Evolutionary conservation across 2,888 invertebrate species (phyloP).

Genomic region (Aromia moschata): DNA sequence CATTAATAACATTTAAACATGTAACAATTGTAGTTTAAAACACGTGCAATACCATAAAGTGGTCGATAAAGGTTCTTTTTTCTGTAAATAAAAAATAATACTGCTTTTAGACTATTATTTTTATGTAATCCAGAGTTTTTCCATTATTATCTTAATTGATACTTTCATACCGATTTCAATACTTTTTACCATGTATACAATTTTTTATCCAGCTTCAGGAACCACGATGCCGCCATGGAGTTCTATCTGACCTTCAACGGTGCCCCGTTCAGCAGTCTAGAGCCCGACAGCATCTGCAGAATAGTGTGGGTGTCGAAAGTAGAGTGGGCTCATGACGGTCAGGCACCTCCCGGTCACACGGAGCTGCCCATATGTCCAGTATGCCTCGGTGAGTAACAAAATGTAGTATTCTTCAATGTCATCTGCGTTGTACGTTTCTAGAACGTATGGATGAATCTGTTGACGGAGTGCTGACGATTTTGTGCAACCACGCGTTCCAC

Average conservation of each 20-base stretch:
- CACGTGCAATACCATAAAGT: too few species aligned
- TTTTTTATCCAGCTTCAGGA: conserved; percentile 67
- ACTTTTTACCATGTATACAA: too few species aligned
- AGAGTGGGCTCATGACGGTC: conserved; percentile 83
- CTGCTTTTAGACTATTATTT: too few species aligned
- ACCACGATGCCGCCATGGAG: conserved; percentile 83
- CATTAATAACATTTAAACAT: too few species aligned
- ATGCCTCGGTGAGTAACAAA: conserved; percentile 70
- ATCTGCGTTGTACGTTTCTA: conserved; percentile 43
- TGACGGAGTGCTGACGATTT: conserved; percentile 94
- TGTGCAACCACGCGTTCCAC: conserved; percentile 99
- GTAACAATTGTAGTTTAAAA: too few species aligned
- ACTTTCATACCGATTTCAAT: too few species aligned
- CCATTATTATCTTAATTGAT: too few species aligned
- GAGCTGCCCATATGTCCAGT: conserved; percentile 98
- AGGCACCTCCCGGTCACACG: conserved; percentile 77
- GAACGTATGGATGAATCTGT: conserved; percentile 99
- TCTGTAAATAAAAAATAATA: too few species aligned
- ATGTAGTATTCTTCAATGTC: neutral
- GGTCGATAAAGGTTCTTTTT: too few species aligned
- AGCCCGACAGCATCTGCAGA: conserved; percentile 90
- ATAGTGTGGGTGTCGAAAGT: conserved; percentile 95
- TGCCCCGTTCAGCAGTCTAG: conserved; percentile 90
- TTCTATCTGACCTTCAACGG: conserved; percentile 96
- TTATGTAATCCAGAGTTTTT: too few species aligned